Percentiles rank a stretch among this genome's conserved stretches.
These are phyloP conservation scores for Microhierax caerulescens DNA, from an alignment of 2,797 vertebrate species.

Conservation along the genomic window DNA sequence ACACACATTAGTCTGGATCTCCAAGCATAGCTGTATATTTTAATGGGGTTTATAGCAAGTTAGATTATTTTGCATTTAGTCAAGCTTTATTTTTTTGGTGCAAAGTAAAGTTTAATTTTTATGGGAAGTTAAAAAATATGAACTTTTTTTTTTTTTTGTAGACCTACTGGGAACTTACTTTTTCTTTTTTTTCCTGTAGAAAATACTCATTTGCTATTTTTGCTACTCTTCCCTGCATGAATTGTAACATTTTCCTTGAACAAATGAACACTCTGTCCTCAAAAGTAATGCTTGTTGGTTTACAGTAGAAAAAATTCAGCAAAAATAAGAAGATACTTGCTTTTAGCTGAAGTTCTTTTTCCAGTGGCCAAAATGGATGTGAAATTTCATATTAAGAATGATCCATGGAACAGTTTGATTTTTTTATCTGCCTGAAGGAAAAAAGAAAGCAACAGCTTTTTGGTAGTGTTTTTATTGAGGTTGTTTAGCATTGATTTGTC, in stretches of 20 bases:
- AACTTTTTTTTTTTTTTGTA: not conserved
- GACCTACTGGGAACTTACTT: not conserved
- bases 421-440: not conserved
- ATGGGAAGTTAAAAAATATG: not conserved
- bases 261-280: not conserved
- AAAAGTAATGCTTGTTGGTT: not conserved
- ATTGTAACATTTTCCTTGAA: not conserved
- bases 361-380: not conserved
- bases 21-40: not conserved
- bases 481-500: not conserved
- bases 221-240: not conserved
- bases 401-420: not conserved
- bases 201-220: not conserved
- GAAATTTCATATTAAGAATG: not conserved
- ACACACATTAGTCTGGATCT: not conserved
- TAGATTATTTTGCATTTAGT: not conserved
- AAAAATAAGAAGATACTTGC: not conserved
- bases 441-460: not conserved
- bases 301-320: not conserved
- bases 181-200: not conserved
- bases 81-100: not conserved
- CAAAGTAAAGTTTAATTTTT: not conserved
- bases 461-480: not conserved
- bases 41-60: not conserved
- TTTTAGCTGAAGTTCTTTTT: not conserved